Evolutionary conservation across 2,113 vertebrate species (phyloP).

Genomic region (Antidorcas marsupialis): DNA sequence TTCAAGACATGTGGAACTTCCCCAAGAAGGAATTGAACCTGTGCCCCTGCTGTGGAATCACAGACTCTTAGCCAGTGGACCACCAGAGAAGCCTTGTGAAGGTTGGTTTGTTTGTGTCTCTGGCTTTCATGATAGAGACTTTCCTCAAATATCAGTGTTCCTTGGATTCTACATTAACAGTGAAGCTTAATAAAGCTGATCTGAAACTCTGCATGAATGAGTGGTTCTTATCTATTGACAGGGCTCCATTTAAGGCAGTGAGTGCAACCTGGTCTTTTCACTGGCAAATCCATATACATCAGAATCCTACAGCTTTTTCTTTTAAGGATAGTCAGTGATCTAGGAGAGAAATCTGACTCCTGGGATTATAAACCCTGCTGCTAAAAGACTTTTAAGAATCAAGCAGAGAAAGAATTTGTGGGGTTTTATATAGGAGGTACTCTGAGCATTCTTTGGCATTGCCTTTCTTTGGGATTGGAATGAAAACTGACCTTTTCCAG

Average conservation of each 20-base stretch:
- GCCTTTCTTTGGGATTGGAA: no score
- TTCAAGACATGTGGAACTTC: background rate
- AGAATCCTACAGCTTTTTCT: background rate
- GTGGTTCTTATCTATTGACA: background rate
- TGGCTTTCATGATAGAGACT: background rate
- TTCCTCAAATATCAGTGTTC: background rate
- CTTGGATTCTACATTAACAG: background rate
- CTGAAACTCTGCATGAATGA: background rate
- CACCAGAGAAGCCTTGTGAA: background rate
- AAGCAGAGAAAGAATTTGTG: background rate
- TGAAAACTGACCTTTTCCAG: no score
- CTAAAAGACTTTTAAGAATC: background rate
- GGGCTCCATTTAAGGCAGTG: background rate
- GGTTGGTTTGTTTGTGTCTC: background rate
- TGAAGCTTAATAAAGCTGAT: background rate
- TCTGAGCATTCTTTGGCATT: no score
- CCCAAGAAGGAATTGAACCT: background rate
- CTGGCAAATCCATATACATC: background rate
- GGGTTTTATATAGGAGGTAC: background rate
- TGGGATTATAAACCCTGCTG: background rate
- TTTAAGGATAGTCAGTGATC: background rate
- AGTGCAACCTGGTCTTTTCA: background rate
- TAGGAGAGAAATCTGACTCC: background rate
- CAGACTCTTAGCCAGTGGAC: background rate
- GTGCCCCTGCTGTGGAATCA: background rate